Evolutionary conservation across 2,113 vertebrate genomes (phyloP), one percentile per base, ranked within the genome.

Genomic region (Hassar affinis): DNA sequence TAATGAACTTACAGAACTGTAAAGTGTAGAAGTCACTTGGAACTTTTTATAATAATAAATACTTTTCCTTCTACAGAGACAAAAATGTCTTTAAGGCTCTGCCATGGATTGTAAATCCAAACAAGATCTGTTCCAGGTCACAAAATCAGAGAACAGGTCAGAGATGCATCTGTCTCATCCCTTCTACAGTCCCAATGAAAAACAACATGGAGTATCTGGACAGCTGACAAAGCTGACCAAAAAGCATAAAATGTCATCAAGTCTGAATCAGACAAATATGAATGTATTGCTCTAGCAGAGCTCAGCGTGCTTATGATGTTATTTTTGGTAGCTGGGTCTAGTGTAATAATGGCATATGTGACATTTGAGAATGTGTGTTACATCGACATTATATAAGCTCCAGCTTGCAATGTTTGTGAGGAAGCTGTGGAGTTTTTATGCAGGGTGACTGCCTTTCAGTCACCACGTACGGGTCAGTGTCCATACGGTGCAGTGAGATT

Each of bases 401-500:
- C 47, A 35, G 27, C 42, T 59, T 49, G 18, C 76, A 61, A 33
- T 45, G 33, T 42, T 68, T 25, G 14, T 27, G 22, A 30, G 11
- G 22, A 59, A 38, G 75, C 52, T 15, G 69, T 14, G 33, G 45
- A 71, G 30, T 66, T 61, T 27, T 33, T 35, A 54, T 68, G 75
- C 64, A 51, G 8, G 38, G 47, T 10, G 79, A 81, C n/a, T 79
- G 38, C 3, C 61, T 84, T 52, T 83, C 59, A 52, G 25, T 56
- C 6, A 33, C 80, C 9, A 18, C 10, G 22, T 74, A 15, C 81
- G n/a, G n/a, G n/a, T n/a, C n/a, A 84, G 61, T 64, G 79, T 25
- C 2, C 38, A 42, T 42, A 42, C 38, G 6, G 38, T 42, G 6
- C 33, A 86, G 76, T 90, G 90, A 92, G 90, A 86, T 92, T 88